Base-by-base conservation (phyloP, 2,888 invertebrate genomes). In the Tipula lateralis region DNA sequence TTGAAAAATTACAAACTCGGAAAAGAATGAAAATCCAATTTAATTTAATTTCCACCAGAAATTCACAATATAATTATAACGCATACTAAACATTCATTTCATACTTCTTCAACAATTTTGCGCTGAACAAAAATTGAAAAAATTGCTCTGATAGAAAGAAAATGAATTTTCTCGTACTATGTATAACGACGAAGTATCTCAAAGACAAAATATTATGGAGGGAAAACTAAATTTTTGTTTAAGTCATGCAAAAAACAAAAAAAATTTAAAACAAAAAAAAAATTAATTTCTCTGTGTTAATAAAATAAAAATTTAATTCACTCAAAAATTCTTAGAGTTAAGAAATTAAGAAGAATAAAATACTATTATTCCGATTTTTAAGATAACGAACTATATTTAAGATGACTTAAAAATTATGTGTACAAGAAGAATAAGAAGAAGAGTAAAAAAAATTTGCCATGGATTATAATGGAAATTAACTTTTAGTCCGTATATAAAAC, bases 391-490 rank as follows among this genome's bases (percentile, higher is more conserved):
- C n/a, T 66, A 66, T 24, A 9, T 24, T n/a, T 9, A 66, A 66
- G 66, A 66, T 19, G 24, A 24, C 24, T 24, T 66, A 66, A 5
- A 24, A 44, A 66, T 3, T 66, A 24, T 66, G 66, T 66, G 66
- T 24, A 66, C 24, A 19, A 66, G 66, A 66, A 66, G 66, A 66
- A 66, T 9, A 66, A 9, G 66, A 9, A 66, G 24, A 12, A 16
- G n/a, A n/a, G n/a, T n/a, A 44, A 5, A 16, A 44, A 44, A 16
- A 24, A n/a, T 66, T 66, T 66, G 19, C 66, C 24, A 66, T 9
- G 66, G 66, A 66, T 66, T 66, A 66, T 24, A 66, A 66, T 66
- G 44, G 44, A 50, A 50, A 50, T 50, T 24, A 66, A 66, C 66
- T 66, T 66, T 66, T 24, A 66, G 66, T 44, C 44, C 3, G 6